Evolutionary conservation across 2,888 invertebrate species (phyloP), one percentile per base, ranked within the genome.

Genomic region (Drosophila acutilabella): DNA sequence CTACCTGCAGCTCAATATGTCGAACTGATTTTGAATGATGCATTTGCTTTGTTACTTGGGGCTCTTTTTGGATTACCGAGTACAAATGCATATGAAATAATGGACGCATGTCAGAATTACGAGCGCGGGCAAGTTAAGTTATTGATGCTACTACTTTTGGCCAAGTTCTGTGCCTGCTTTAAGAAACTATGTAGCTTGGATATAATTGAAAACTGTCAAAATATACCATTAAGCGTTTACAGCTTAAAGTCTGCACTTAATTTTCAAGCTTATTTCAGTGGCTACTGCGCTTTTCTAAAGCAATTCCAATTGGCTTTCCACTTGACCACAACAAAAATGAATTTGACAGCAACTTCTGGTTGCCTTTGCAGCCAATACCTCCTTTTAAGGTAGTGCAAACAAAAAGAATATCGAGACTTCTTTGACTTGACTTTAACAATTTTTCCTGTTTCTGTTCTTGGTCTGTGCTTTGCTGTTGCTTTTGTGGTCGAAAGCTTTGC

Each of bases 1-100:
- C 74, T 77, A 74, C 88, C 86, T 81, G 80, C 80, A 53, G 77
- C 68, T 82, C 80, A 71, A 88, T 88, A 72, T 54, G 72, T 88
- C 80, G 74, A 74, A 70, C 57, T 67, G 66, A 67, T 75, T 71
- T 70, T 88, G 83, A 88, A 73, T 83, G 88, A 83, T 88, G 83
- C 69, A 86, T 85, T 67, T 64, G 64, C 59, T 69, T 65, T 79
- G 74, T 75, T 60, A 36, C 50, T 53, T 67, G 60, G 72, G 67
- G 74, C 67, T 71, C 50, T 65, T 80, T 81, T 38, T 67, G 53
- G 64, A 72, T 62, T 67, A 20, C 56, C 52, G 13, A 33, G 48
- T 57, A 45, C 58, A 67, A 64, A 67, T 66, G 58, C 53, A 76
- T 76, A 65, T 75, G 85, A 87, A 69, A 69, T 81, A 81, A 78